A percentile compares a stretch with the other conserved stretches of the same genome.
Evolutionary conservation across 2,797 vertebrate genomes (phyloP).

Genomic region (Emys orbicularis): DNA sequence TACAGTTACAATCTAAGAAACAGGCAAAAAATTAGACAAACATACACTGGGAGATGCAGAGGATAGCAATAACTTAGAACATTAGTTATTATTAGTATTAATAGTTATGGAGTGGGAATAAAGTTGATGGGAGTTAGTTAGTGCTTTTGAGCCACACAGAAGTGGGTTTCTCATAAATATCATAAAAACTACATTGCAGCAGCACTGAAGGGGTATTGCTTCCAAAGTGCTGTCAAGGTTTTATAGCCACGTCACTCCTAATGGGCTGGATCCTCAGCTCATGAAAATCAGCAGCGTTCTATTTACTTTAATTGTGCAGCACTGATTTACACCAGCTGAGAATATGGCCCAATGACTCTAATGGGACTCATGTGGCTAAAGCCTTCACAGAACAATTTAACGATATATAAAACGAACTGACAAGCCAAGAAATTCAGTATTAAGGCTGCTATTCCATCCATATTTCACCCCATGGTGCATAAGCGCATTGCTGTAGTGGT

Average conservation of each 20-base stretch:
- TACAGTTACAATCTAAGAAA: conserved; percentile 6
- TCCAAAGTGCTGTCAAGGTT: conserved; percentile 38
- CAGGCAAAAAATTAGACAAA: background rate
- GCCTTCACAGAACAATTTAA: conserved; percentile 58
- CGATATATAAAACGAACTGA: conserved; percentile 57
- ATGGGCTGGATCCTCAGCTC: conserved; percentile 40
- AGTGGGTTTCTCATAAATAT: conserved; percentile 25
- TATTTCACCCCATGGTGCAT: conserved; percentile 59
- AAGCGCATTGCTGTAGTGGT: conserved; percentile 21
- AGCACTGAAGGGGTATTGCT: conserved; percentile 38
- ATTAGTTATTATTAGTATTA: conserved; percentile 44
- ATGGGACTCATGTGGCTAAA: conserved; percentile 59
- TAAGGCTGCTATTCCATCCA: conserved; percentile 44
- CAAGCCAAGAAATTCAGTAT: conserved; percentile 52
- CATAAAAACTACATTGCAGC: conserved; percentile 28
- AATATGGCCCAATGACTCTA: conserved; percentile 29
- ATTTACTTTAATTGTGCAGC: conserved; percentile 16
- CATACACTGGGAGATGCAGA: background rate
- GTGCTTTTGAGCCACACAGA: conserved; percentile 33
- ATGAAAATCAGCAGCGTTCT: conserved; percentile 23
- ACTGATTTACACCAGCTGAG: conserved; percentile 10
- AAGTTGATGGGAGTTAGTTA: conserved; percentile 16
- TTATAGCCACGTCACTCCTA: conserved; percentile 58
- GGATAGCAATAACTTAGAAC: background rate
- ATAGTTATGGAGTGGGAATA: conserved; percentile 32